Evolutionary conservation across 2,797 vertebrate genomes (phyloP).

Genomic region (Mormyrus hasselquistii): DNA sequence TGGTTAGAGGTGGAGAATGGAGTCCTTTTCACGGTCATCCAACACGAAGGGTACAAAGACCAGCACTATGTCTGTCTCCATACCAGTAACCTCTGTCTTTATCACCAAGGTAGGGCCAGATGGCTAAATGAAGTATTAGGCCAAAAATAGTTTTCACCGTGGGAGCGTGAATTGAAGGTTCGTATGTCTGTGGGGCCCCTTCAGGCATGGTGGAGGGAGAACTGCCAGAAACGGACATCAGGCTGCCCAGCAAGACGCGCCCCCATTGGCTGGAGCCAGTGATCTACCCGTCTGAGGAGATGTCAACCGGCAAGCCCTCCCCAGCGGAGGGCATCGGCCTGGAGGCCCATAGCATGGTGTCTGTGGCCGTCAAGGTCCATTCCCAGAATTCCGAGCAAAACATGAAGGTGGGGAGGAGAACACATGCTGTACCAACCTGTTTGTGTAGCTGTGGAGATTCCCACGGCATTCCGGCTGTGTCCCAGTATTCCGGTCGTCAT

Average conservation of each 20-base stretch:
- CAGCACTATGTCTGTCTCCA: slow-evolving; percentile 94
- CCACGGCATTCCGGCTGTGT: not conserved
- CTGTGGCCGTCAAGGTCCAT: slow-evolving; percentile 85
- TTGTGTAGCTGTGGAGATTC: not conserved
- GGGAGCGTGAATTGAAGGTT: not conserved
- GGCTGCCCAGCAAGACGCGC: slow-evolving; percentile 74
- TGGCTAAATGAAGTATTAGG: not conserved
- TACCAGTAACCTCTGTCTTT: slow-evolving; percentile 76
- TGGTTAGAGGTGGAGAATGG: slow-evolving; percentile 85
- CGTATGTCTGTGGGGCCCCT: not conserved
- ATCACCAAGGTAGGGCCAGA: slow-evolving; percentile 80
- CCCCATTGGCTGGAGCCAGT: slow-evolving; percentile 93
- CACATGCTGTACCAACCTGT: not conserved
- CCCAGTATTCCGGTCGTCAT: not conserved
- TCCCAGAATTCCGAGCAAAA: slow-evolving; percentile 85
- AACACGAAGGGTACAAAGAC: slow-evolving; percentile 89
- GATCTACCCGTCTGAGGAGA: slow-evolving; percentile 82
- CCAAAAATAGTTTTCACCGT: not conserved
- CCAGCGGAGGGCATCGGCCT: slow-evolving; percentile 74
- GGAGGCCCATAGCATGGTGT: slow-evolving; percentile 86
- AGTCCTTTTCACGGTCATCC: slow-evolving; percentile 82
- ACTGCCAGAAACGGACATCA: slow-evolving; percentile 62
- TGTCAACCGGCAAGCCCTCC: slow-evolving; percentile 60
- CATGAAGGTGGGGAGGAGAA: slow-evolving; percentile 70
- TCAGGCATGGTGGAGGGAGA: slow-evolving; percentile 78